Percentiles rank a stretch among this genome's conserved stretches.
phyloP scores from a whole-genome alignment of 2,888 invertebrate species.

The Archips xylosteana region DNA sequence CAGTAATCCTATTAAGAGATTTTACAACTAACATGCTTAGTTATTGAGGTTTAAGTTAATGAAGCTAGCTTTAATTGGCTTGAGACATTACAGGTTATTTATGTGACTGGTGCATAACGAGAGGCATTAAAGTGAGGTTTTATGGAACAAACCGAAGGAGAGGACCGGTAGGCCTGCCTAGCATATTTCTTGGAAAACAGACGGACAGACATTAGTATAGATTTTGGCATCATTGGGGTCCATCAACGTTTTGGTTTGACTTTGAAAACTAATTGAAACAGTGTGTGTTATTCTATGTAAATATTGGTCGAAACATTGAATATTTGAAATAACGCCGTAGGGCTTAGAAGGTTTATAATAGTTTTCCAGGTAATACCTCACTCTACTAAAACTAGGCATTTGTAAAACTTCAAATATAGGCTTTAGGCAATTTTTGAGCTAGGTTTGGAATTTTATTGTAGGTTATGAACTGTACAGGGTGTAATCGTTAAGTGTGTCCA shows the following conservation, averaged over 20 bases:
- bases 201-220: too few relatives aligned
- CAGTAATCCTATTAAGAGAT: constrained; percentile 7
- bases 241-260: too few relatives aligned
- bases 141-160: too few relatives aligned
- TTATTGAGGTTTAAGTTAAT: not conserved
- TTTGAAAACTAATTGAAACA: too few relatives aligned
- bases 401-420: not conserved
- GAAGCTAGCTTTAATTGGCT: constrained; percentile 5
- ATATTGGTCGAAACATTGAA: not conserved
- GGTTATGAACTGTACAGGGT: too few relatives aligned
- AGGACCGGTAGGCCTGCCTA: too few relatives aligned
- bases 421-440: not conserved
- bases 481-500: too few relatives aligned
- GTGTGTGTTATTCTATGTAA: not conserved
- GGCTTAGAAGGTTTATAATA: not conserved
- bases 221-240: too few relatives aligned
- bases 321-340: not conserved
- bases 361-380: not conserved
- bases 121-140: too few relatives aligned
- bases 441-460: not conserved
- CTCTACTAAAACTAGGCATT: not conserved
- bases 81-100: not conserved
- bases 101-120: too few relatives aligned
- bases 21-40: constrained; percentile 2
- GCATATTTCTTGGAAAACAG: too few relatives aligned